Evolutionary conservation across 2,888 invertebrate species (phyloP).

Genomic region (Sthenelais limicola): DNA sequence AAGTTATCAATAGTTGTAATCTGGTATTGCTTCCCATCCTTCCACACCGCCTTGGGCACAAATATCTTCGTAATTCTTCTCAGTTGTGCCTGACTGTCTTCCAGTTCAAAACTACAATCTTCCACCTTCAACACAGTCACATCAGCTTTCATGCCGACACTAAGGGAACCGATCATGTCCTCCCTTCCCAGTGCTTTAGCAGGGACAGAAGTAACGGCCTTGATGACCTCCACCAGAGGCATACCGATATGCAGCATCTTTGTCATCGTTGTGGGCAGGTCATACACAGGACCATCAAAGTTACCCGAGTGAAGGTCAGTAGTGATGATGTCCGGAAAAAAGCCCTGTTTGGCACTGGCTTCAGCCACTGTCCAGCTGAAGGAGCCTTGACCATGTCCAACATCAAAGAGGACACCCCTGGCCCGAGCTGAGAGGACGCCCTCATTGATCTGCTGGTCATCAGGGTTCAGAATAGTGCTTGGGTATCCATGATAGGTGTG

Average conservation of each 20-base stretch:
- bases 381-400: constrained; percentile 64
- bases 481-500: constrained; percentile 59
- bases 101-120: constrained; percentile 53
- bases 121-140: constrained; percentile 59
- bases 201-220: constrained; percentile 59
- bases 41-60: constrained; percentile 61
- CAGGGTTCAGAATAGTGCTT: constrained; percentile 54
- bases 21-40: constrained; percentile 52
- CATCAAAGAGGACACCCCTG: constrained; percentile 63
- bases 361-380: constrained; percentile 64
- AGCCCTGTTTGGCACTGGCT: constrained; percentile 52
- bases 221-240: constrained; percentile 60
- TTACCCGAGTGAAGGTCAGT: constrained; percentile 61
- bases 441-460: constrained; percentile 47
- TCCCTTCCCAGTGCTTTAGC: constrained; percentile 55
- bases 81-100: constrained; percentile 59
- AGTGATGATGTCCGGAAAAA: constrained; percentile 64
- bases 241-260: constrained; percentile 64
- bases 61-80: constrained; percentile 53
- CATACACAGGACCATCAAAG: constrained; percentile 60
- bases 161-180: constrained; percentile 53
- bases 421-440: constrained; percentile 59
- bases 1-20: constrained; percentile 38
- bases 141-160: constrained; percentile 58
- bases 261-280: constrained; percentile 62